Evolutionary conservation across 2,888 invertebrate species (phyloP).

Genomic region (Tuberolachnus salignus): DNA sequence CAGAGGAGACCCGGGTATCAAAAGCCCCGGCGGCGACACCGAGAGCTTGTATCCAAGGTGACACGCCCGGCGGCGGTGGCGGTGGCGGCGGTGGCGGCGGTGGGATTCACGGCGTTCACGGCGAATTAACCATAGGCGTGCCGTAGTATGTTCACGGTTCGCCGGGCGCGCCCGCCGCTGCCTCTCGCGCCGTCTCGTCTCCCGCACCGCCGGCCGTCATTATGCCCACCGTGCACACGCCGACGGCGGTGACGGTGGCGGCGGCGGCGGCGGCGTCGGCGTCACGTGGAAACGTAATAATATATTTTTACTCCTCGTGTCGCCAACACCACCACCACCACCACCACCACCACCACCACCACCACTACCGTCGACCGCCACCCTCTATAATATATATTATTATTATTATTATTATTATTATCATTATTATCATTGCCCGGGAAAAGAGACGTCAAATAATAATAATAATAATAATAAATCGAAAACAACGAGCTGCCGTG

Average conservation of each 20-base stretch:
- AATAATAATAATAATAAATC: too few species aligned
- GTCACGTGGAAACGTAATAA: constrained; percentile 41
- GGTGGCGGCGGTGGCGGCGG: neutral
- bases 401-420: too few species aligned
- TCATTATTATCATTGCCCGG: too few species aligned
- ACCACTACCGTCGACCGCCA: neutral
- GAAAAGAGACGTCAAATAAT: too few species aligned
- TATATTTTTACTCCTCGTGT: constrained; percentile 17
- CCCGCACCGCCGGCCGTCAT: constrained; percentile 24
- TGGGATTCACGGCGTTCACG: constrained; percentile 27
- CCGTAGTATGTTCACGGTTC: constrained; percentile 44
- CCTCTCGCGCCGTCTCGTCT: neutral
- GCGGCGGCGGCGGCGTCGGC: neutral
- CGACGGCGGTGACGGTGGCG: neutral
- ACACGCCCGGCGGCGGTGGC: neutral
- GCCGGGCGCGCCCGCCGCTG: neutral
- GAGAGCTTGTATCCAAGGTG: constrained; percentile 41
- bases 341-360: neutral
- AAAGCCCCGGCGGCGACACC: neutral
- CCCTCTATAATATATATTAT: too few species aligned
- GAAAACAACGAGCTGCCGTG: too few species aligned
- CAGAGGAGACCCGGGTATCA: constrained; percentile 10
- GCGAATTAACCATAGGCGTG: constrained; percentile 54
- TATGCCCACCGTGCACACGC: neutral
- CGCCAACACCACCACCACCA: neutral